Evolutionary conservation across 2,113 vertebrate genomes (phyloP), one percentile per base, ranked within the genome.

Genomic region (Archocentrus centrarchus): DNA sequence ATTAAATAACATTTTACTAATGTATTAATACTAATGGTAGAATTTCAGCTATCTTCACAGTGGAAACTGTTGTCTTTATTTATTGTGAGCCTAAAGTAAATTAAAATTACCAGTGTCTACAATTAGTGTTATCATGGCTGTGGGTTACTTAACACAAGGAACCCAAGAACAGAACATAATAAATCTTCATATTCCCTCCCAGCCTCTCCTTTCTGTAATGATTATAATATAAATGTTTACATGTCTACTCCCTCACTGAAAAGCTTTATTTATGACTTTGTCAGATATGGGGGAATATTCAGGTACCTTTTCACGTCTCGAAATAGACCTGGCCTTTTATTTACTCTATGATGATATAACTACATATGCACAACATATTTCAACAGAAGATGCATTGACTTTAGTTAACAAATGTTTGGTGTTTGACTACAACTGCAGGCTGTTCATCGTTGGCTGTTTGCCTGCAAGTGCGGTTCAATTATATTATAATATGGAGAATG

Each of bases 171-270:
- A 81, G 20, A 44, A 35, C 18, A 78, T 39, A 30, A 75, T 47
- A 18, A 44, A 66, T 60, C 14, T 22, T 75, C 11, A 59, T 27
- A 11, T 75, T 83, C 27, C 47, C 32, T 27, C 27, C 15, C 35
- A 63, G 63, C 11, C 11, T 14, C 11, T 15, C 27, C 62, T 73
- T 44, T 39, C 9, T 66, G 15, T 5, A 1, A 59, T n/a, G 22
- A 82, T 77, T 50, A 60, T 47, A 73, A 77, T 73, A 53, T 4
- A 39, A 6, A 73, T 7, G 84, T 84, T 44, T 66, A 22, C n/a
- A 11, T 37, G n/a, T 20, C 2, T 41, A n/a, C 14, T 57, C 0
- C 59, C 44, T 83, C 17, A 61, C 57, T 39, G 22, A 32, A 39
- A n/a, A 11, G 22, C 39, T 39, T 59, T 7, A 17, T 59, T 59